phyloP scores from a whole-genome alignment of 2,888 invertebrate species.

The Lydus trimaculatus region DNA sequence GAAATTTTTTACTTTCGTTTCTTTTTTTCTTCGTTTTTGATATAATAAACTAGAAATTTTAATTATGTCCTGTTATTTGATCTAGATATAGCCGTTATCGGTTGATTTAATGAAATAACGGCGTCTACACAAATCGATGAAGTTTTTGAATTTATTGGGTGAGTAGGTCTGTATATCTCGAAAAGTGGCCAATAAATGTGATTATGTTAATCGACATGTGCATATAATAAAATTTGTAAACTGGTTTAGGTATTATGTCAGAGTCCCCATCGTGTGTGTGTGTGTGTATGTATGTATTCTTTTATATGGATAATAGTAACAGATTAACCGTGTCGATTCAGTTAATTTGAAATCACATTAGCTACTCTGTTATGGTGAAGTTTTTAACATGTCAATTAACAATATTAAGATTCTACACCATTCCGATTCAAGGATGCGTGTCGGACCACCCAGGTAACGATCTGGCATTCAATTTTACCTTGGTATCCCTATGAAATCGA shows the following conservation, averaged over 20 bases:
- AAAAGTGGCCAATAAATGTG: slow-evolving; percentile 8
- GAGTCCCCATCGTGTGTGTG: slow-evolving; percentile 43
- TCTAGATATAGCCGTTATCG: not conserved
- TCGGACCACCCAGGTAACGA: slow-evolving; percentile 16
- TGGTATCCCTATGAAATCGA: slow-evolving; percentile 13
- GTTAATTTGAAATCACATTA: slow-evolving; percentile 50
- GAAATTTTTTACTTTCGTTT: no score
- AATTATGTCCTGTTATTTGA: not conserved
- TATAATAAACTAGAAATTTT: not conserved
- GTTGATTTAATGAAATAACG: not conserved
- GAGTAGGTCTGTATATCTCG: not conserved
- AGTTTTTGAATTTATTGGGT: not conserved
- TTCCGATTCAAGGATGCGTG: slow-evolving; percentile 46
- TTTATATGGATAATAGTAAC: slow-evolving; percentile 40
- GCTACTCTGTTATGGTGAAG: slow-evolving; percentile 32
- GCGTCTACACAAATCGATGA: not conserved
- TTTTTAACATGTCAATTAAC: slow-evolving; percentile 57
- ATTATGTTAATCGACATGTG: slow-evolving; percentile 32
- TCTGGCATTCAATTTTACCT: slow-evolving; percentile 10
- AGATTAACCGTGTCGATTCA: slow-evolving; percentile 54
- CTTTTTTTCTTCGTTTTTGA: no score
- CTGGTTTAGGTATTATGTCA: slow-evolving; percentile 52
- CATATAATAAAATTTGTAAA: slow-evolving; percentile 42
- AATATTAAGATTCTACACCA: slow-evolving; percentile 49
- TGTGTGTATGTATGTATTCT: not conserved